Conservation (phyloP, 1,140 invertebrate species). For the Drosophila repletoides region DNA sequence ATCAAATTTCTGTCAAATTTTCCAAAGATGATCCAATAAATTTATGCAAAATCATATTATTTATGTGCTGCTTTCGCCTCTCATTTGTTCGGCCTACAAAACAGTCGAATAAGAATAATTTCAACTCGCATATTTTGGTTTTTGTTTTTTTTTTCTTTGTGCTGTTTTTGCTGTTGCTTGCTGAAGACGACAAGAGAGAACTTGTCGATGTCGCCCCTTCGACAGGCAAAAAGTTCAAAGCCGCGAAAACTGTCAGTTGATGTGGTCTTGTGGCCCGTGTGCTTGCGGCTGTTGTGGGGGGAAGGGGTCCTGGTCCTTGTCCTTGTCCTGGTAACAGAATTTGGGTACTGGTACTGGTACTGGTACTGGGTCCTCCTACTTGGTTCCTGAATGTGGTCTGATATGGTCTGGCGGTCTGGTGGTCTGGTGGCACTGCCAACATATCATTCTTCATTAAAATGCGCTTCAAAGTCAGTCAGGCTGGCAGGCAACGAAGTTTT, state of each 20-base stretch:
- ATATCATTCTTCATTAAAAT: conserved; percentile 81
- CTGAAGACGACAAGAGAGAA: conserved; percentile 22
- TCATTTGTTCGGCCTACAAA: conserved; percentile 19
- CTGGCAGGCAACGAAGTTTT: conserved; percentile 30
- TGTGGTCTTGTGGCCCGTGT: conserved; percentile 44
- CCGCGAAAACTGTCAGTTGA: conserved; percentile 76
- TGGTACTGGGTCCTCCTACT: too few species aligned
- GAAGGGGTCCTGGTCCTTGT: too few species aligned
- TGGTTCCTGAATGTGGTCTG: conserved; percentile 5
- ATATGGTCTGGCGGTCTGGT: conserved; percentile 41
- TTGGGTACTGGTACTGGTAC: too few species aligned
- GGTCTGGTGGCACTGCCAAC: conserved; percentile 65
- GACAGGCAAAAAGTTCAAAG: conserved; percentile 57
- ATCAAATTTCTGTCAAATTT: conserved; percentile 46
- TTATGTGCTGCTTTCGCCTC: not conserved
- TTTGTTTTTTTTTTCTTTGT: conserved; percentile 4
- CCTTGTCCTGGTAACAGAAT: too few species aligned
- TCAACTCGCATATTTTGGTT: conserved; percentile 18
- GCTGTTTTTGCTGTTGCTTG: not conserved
- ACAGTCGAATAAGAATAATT: conserved; percentile 39
- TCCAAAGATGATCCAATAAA: conserved; percentile 25
- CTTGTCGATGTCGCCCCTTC: conserved; percentile 60
- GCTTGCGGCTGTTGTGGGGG: conserved; percentile 24
- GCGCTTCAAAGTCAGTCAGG: conserved; percentile 72
- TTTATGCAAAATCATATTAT: conserved; percentile 39